These are phyloP conservation scores for Seriola quinqueradiata DNA, from an alignment of 2,113 vertebrate genomes.

Conservation along the genomic window DNA sequence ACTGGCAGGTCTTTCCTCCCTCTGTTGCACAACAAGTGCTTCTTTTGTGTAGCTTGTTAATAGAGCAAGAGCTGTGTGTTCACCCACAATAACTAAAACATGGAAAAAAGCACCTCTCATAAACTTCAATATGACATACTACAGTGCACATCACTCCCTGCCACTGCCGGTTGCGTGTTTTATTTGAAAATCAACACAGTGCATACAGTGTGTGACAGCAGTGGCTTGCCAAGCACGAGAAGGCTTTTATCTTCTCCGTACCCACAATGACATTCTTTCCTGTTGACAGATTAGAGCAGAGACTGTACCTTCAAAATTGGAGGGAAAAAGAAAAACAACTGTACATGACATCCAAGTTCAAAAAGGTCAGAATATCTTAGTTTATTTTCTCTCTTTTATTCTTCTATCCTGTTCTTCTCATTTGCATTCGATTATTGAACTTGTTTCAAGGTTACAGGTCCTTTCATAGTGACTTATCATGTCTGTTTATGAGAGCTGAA, in stretches of 20 bases:
- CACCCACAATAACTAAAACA: background rate
- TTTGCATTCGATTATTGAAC: background rate
- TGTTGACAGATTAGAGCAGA: conserved; percentile 33
- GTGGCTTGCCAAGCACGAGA: background rate
- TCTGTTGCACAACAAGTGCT: background rate
- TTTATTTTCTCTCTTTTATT: background rate
- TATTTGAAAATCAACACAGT: background rate
- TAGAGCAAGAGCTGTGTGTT: background rate
- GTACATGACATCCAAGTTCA: background rate
- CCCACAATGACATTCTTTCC: conserved; percentile 45
- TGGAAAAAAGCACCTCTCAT: background rate
- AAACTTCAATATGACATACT: background rate
- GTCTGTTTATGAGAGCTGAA: background rate
- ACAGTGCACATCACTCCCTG: background rate
- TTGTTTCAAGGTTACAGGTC: background rate
- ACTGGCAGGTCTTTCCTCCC: too few species aligned
- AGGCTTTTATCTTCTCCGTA: conserved; percentile 35
- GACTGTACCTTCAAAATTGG: background rate
- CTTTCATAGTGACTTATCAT: background rate
- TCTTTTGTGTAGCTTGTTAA: background rate
- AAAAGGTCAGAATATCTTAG: background rate
- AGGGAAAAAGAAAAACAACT: background rate
- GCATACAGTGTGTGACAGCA: background rate
- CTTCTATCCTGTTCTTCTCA: background rate
- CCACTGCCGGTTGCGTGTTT: background rate